Percentiles rank a stretch among this genome's conserved stretches.
These are phyloP conservation scores for Clytia hemisphaerica DNA, from an alignment of 30 jellyfish, hydroid and myxozoan genomes.

Conservation along the genomic window DNA sequence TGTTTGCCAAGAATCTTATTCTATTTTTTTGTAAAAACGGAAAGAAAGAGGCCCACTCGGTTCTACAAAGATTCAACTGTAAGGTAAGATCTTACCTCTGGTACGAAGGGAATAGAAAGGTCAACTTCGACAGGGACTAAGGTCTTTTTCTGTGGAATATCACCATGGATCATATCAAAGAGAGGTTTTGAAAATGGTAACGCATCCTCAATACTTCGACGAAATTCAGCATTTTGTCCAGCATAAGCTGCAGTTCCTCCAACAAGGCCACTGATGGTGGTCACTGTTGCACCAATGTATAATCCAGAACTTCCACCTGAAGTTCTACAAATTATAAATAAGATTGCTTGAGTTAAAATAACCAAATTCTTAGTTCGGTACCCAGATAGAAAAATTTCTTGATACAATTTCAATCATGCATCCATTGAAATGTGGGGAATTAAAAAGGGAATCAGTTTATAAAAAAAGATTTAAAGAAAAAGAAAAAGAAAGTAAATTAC, in stretches of 20 bases:
- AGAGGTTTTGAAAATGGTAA: slow-evolving; percentile 14
- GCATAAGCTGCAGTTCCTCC: slow-evolving; percentile 21
- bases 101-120: background rate
- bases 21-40: background rate
- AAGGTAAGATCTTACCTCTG: background rate
- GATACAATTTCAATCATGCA: no score
- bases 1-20: background rate
- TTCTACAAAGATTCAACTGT: background rate
- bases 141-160: background rate
- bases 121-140: background rate
- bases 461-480: no score
- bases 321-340: background rate
- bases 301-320: slow-evolving; percentile 12
- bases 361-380: no score
- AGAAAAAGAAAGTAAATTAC: no score
- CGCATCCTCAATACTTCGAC: slow-evolving; percentile 1
- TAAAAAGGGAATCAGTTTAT: no score
- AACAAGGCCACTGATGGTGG: background rate
- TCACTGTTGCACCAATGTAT: slow-evolving; percentile 8
- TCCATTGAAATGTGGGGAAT: no score
- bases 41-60: background rate
- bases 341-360: no score
- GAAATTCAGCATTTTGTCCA: slow-evolving; percentile 5
- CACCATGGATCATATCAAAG: slow-evolving; percentile 6
- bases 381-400: no score